These are phyloP conservation scores for Myotis findleyi DNA, from an alignment of 2,797 vertebrate species.

Conservation along the genomic window DNA sequence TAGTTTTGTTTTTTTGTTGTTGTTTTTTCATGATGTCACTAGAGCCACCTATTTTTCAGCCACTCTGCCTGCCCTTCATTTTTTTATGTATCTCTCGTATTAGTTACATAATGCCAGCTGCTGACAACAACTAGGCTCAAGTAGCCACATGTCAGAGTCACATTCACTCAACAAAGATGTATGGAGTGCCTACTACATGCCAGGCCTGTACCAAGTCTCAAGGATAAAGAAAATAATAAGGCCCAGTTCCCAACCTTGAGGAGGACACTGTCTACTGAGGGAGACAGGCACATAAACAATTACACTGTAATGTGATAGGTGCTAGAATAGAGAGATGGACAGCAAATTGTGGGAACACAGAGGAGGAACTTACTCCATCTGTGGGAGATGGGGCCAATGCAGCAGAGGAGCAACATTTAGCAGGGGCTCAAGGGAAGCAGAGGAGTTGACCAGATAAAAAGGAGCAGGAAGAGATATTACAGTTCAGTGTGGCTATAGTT, in stretches of 20 bases:
- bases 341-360: neutral
- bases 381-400: neutral
- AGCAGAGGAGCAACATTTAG: conserved; percentile 58
- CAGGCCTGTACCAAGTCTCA: neutral
- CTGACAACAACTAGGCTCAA: conserved; percentile 30
- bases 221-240: conserved; percentile 39
- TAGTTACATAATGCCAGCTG: conserved; percentile 70
- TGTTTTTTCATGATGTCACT: conserved; percentile 64
- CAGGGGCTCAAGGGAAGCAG: neutral
- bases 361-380: conserved; percentile 28
- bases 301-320: conserved; percentile 10
- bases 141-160: conserved; percentile 46
- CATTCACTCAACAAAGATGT: conserved; percentile 48
- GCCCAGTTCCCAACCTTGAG: conserved; percentile 3
- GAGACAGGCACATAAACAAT: conserved; percentile 36
- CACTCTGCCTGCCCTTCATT: conserved; percentile 63
- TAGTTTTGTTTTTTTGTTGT: conserved; percentile 47
- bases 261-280: neutral
- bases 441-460: conserved; percentile 59
- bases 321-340: neutral
- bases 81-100: conserved; percentile 69
- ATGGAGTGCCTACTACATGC: neutral
- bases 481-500: conserved; percentile 38
- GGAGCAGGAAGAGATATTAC: neutral
- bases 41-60: conserved; percentile 65